Percentiles rank a stretch among this genome's conserved stretches.
Evolutionary conservation across 2,888 invertebrate genomes (phyloP).

Genomic region (Ectropis crepuscularia): DNA sequence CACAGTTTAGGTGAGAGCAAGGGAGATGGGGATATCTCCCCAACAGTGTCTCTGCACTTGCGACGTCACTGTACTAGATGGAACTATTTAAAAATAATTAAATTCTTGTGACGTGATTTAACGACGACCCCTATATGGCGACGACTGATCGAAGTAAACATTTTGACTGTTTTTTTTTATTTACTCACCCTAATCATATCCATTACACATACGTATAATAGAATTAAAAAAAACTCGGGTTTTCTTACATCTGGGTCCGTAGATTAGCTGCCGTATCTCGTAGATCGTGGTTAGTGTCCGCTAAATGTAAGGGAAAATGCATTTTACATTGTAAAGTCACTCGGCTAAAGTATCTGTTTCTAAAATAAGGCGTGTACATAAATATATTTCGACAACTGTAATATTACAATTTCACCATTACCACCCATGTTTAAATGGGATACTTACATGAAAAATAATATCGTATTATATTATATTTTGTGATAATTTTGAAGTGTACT

Average conservation of each 20-base stretch:
- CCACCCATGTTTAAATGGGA: neutral
- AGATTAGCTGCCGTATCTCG: conserved; percentile 22
- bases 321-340: conserved; percentile 35
- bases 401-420: conserved; percentile 22
- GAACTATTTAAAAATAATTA: too few relatives aligned
- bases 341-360: conserved; percentile 25
- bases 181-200: conserved; percentile 5
- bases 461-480: too few relatives aligned
- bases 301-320: conserved; percentile 39
- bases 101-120: too few relatives aligned
- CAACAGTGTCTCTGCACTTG: too few relatives aligned
- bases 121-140: neutral
- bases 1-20: too few relatives aligned
- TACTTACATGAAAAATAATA: too few relatives aligned
- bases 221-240: conserved; percentile 12
- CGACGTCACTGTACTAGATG: too few relatives aligned
- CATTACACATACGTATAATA: conserved; percentile 2
- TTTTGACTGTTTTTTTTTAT: conserved; percentile 7
- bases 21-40: too few relatives aligned
- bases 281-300: conserved; percentile 12
- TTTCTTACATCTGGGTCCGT: conserved; percentile 15
- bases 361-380: conserved; percentile 28
- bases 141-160: conserved; percentile 9
- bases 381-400: conserved; percentile 24
- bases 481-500: too few relatives aligned